Percentiles rank a stretch among this genome's conserved stretches.
Conservation (phyloP, 2,888 invertebrate genomes). For the Nomada flava region DNA sequence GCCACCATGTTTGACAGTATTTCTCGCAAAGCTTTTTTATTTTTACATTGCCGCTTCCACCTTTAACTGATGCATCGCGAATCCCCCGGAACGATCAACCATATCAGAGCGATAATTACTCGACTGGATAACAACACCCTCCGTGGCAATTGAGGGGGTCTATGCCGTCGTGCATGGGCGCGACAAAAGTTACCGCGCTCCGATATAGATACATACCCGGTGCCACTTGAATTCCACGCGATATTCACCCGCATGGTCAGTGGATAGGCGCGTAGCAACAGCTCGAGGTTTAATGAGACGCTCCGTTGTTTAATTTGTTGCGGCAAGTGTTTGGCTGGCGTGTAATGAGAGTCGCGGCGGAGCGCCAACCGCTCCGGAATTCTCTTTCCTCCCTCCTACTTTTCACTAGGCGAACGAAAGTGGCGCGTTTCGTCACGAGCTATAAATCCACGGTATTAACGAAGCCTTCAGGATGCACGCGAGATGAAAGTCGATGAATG, state of each 20-base stretch:
- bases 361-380: constrained; percentile 28
- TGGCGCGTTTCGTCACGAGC: constrained; percentile 43
- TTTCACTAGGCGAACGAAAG: constrained; percentile 51
- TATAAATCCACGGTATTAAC: constrained; percentile 65
- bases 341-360: constrained; percentile 9
- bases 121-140: constrained; percentile 30
- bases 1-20: no score
- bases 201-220: constrained; percentile 24
- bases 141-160: constrained; percentile 33
- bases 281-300: constrained; percentile 42
- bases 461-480: constrained; percentile 41
- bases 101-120: constrained; percentile 59
- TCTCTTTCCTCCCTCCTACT: constrained; percentile 4
- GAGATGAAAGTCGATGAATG: constrained; percentile 63
- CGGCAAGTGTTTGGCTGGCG: constrained; percentile 9
- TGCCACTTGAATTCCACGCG: constrained; percentile 45
- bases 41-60: no score
- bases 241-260: constrained; percentile 39
- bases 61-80: no score
- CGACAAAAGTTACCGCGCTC: constrained; percentile 41
- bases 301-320: constrained; percentile 55
- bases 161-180: constrained; percentile 29
- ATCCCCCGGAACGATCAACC: constrained; percentile 21
- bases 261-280: constrained; percentile 23
- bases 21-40: no score